Percentiles rank a stretch among this genome's conserved stretches.
phyloP scores from a whole-genome alignment of 2,888 invertebrate species.

The Xanthorhoe spadicearia region DNA sequence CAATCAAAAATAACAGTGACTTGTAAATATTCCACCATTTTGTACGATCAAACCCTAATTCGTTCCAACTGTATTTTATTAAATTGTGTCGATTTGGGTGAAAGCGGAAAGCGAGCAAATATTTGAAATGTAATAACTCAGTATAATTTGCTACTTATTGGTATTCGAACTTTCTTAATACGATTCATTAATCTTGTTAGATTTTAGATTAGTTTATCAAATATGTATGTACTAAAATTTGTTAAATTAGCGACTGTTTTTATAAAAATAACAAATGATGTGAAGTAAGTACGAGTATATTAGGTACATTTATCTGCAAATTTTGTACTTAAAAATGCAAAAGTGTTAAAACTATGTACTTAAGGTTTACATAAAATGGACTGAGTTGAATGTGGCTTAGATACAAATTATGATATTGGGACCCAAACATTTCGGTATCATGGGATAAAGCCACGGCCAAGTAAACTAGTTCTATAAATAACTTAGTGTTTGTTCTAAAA shows the following conservation, averaged over 20 bases:
- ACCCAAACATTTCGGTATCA: no score
- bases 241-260: no score
- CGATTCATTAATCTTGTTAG: conserved; percentile 23
- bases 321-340: no score
- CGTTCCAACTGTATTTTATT: conserved; percentile 20
- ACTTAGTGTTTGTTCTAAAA: not conserved
- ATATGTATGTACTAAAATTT: not conserved
- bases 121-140: conserved; percentile 29
- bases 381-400: no score
- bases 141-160: conserved; percentile 17
- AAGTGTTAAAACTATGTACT: no score
- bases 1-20: conserved; percentile 22
- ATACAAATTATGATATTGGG: no score
- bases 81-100: conserved; percentile 41
- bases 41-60: conserved; percentile 21
- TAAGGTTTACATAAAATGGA: no score
- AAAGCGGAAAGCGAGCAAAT: conserved; percentile 42
- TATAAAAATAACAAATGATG: no score
- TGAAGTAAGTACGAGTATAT: no score
- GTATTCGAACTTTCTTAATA: conserved; percentile 16
- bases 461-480: no score
- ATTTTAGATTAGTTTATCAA: conserved; percentile 11
- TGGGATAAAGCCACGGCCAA: no score
- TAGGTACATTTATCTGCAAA: no score
- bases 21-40: conserved; percentile 26